These are phyloP conservation scores for Heliconius nattereri DNA, from an alignment of 1,140 invertebrate genomes.

Conservation along the genomic window DNA sequence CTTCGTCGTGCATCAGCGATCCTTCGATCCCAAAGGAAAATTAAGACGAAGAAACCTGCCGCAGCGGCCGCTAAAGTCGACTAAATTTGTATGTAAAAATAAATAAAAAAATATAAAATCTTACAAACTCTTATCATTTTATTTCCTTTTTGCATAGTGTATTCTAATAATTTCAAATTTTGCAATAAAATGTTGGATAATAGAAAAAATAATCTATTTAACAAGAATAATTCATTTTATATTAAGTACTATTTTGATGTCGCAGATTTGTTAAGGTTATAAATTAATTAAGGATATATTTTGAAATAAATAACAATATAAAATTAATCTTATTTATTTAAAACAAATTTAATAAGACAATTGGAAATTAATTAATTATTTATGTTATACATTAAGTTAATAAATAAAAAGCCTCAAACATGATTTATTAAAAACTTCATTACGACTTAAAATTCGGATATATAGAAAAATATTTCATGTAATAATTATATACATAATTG, in stretches of 20 bases:
- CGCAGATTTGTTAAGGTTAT: background rate
- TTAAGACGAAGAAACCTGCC: constrained; percentile 87
- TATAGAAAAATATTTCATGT: background rate
- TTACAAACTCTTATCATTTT: constrained; percentile 22
- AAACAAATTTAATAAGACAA: background rate
- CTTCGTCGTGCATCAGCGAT: constrained; percentile 95
- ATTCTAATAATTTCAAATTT: background rate
- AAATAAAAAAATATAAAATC: constrained; percentile 59
- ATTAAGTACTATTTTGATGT: background rate
- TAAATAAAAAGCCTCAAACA: constrained; percentile 27
- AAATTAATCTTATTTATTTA: background rate
- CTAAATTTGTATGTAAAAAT: constrained; percentile 81
- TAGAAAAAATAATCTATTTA: background rate
- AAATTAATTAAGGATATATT: background rate
- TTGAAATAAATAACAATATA: background rate
- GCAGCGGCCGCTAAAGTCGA: constrained; percentile 87
- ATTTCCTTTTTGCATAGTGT: constrained; percentile 16
- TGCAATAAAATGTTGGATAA: background rate
- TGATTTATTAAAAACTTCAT: constrained; percentile 21
- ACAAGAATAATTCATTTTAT: background rate
- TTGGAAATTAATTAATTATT: background rate
- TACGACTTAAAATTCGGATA: background rate
- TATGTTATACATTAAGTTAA: background rate
- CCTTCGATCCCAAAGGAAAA: constrained; percentile 92
- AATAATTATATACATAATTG: background rate